Conservation (phyloP, 1,140 invertebrate species). For the Choristoneura fumiferana region DNA sequence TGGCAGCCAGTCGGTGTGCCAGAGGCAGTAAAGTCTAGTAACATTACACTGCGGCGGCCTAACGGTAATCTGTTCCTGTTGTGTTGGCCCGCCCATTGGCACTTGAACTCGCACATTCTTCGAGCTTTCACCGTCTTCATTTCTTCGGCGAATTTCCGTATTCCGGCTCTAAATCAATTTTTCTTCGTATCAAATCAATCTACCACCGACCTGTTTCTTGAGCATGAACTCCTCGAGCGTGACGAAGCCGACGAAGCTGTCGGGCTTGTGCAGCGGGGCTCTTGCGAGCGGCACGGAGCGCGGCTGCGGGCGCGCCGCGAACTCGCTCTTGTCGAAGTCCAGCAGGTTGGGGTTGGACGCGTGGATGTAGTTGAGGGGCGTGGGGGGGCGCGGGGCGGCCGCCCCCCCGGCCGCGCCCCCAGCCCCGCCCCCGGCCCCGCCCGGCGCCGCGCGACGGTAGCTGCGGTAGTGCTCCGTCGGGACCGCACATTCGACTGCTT, state of each 20-base stretch:
- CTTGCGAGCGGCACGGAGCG: background rate
- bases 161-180: too few relatives aligned
- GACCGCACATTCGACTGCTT: slow-evolving; percentile 34
- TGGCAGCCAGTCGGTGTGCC: too few relatives aligned
- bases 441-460: slow-evolving; percentile 32
- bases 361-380: slow-evolving; percentile 79
- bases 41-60: too few relatives aligned
- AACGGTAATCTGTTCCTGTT: too few relatives aligned
- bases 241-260: slow-evolving; percentile 56
- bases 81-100: too few relatives aligned
- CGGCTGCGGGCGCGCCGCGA: slow-evolving; percentile 25
- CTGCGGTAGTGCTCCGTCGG: slow-evolving; percentile 43
- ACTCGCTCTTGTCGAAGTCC: slow-evolving; percentile 77
- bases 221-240: slow-evolving; percentile 88
- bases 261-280: slow-evolving; percentile 36
- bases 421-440: slow-evolving; percentile 32
- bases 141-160: too few relatives aligned
- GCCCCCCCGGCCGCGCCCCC: slow-evolving; percentile 29
- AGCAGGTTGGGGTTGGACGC: slow-evolving; percentile 84
- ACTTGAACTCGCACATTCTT: too few relatives aligned
- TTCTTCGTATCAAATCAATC: too few relatives aligned
- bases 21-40: too few relatives aligned
- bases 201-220: slow-evolving; percentile 79
- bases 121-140: too few relatives aligned
- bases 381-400: slow-evolving; percentile 32